Base-by-base conservation (phyloP, 2,797 vertebrate species). In the Todus mexicanus region DNA sequence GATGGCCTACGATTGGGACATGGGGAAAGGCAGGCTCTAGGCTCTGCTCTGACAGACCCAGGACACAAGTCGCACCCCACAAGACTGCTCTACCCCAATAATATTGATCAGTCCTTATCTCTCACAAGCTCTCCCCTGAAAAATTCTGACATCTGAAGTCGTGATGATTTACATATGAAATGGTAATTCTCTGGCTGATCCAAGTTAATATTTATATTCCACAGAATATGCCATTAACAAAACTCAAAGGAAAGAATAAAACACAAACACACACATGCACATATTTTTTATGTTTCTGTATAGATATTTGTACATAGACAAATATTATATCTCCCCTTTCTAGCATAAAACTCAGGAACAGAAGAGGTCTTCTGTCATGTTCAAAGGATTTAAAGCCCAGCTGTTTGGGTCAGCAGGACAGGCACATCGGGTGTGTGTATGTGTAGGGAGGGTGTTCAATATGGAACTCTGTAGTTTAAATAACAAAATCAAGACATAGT, bases 1-100 rank as follows among this genome's bases (percentile, higher is more conserved):
- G n/a, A n/a, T n/a, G n/a, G n/a, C n/a, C 20, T 26, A 12, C 0
- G 7, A 4, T 5, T 20, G 33, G 37, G 38, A 54, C 29, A 19
- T 1, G 7, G 54, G 45, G 35, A 71, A 51, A 27, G 45, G 53
- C 78, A 81, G 38, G 35, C 19, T 43, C 56, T 42, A 45, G 61
- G 47, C n/a, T 91, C 40, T 50, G 72, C 13, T 51, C 48, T n/a
- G 68, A 40, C 51, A 40, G 23, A 42, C 3, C 2, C 13, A 35
- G 29, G 43, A 23, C 4, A 10, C 31, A 50, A 31, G 50, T 42
- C 43, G n/a, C 81, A 77, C 12, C 31, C 47, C 50, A 12, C 1
- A 1, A 79, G 51, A 59, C 63, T 57, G 23, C 35, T 70, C 47
- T 3, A 11, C 10, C 19, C 27, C 25, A 37, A 19, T 5, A 26